Evolutionary conservation across 2,797 vertebrate genomes (phyloP).

Genomic region (Pteronotus mesoamericanus): DNA sequence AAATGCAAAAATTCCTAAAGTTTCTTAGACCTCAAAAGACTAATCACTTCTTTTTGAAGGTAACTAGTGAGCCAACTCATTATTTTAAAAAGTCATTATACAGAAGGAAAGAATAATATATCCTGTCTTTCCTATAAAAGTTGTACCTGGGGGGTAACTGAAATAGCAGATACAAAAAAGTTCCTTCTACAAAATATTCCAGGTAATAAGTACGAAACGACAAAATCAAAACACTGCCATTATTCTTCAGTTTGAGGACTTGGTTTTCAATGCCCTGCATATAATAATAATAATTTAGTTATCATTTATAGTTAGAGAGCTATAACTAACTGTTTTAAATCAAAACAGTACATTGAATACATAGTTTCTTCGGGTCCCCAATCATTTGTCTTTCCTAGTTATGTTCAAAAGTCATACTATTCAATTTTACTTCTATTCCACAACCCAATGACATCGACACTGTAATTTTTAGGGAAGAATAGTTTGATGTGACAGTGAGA

Average conservation of each 20-base stretch:
- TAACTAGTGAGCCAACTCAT: background rate
- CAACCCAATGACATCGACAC: background rate
- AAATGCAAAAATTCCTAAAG: background rate
- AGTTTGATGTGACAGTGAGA: background rate
- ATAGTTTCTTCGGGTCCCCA: background rate
- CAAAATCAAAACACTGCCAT: background rate
- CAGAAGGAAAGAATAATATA: background rate
- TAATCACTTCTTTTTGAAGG: background rate
- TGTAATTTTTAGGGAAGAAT: background rate
- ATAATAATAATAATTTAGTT: background rate
- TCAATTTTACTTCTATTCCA: background rate
- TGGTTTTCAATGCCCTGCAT: background rate
- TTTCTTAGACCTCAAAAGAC: background rate
- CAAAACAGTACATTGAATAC: background rate
- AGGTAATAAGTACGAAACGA: background rate
- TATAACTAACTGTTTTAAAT: background rate
- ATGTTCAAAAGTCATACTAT: background rate
- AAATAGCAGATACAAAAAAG: background rate
- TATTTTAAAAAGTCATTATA: conserved; percentile 20
- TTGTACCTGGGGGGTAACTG: background rate
- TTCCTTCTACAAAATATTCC: background rate
- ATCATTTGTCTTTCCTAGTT: background rate
- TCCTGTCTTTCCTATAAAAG: background rate
- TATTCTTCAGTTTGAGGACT: background rate
- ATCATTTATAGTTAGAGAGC: background rate